Base-by-base conservation (phyloP, 2,797 vertebrate genomes). In the Tinamus major region DNA sequence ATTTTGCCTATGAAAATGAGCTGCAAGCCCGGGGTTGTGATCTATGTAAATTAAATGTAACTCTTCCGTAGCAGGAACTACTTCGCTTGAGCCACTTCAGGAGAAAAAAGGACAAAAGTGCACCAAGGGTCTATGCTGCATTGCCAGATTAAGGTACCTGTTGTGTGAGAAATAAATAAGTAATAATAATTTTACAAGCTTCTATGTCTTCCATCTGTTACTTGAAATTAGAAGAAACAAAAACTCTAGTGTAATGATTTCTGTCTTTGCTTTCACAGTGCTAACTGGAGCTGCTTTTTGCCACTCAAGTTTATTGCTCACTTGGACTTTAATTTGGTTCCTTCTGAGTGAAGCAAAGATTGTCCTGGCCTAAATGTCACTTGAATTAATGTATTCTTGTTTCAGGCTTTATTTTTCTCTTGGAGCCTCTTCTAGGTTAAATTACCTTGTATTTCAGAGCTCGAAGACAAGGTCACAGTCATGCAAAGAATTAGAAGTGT, bases 151-250 rank as follows among this genome's bases (percentile, higher is more conserved):
- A 18, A 82, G 70, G 39, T 89, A 83, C n/a, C 72, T 87, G 74
- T 71, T 93, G 87, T 94, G 89, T 59, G 56, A 81, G 76, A 96
- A 97, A 95, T 86, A 65, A 62, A 74, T 69, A 90, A 95, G 82
- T 65, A 46, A 64, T 12, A 33, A 19, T 58, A 79, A 78, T 77
- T 95, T 84, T 79, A 14, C 31, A 90, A 92, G 23, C 75, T 81
- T 91, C 8, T 65, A 20, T 76, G 75, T 91, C 79, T 67, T 96
- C 48, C 26, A 42, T 71, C 59, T 92, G 59, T 89, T 95, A 82
- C 46, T 92, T 83, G 92, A 96, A 92, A 91, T 92, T 24, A 92
- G 85, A 77, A 63, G 77, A 31, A 95, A 93, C 87, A 94, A 95
- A 95, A 92, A 83, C 81, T 75, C 51, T 53, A 69, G 69, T 87